These are phyloP conservation scores for Ictidomys tridecemlineatus DNA, from an alignment of 2,113 vertebrate genomes.

Conservation along the genomic window DNA sequence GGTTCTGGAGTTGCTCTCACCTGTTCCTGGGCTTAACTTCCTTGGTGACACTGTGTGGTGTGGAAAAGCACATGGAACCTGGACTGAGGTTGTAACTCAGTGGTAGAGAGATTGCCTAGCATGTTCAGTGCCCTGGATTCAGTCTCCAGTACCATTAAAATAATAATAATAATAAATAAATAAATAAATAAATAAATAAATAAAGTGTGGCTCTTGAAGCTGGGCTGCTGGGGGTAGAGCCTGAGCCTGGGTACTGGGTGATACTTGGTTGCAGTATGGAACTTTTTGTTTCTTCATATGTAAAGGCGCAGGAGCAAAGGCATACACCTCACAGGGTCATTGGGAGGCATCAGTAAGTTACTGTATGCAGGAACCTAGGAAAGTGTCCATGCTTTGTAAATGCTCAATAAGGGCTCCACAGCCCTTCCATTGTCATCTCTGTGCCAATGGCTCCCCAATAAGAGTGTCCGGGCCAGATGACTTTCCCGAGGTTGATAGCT, in stretches of 20 bases:
- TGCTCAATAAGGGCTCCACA: not conserved
- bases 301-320: not conserved
- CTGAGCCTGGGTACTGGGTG: not conserved
- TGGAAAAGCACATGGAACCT: not conserved
- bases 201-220: not conserved
- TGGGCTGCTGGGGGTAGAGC: not conserved
- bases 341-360: not conserved
- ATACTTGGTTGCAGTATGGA: not conserved
- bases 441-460: not conserved
- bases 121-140: no score
- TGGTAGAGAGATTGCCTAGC: no score
- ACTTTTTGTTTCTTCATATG: not conserved
- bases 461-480: not conserved
- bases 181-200: not conserved
- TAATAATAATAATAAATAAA: not conserved
- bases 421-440: not conserved
- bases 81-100: no score
- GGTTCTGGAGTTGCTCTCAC: not conserved
- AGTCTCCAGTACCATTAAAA: no score
- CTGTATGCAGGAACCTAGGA: not conserved
- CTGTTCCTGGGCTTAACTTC: not conserved
- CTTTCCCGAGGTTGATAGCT: not conserved
- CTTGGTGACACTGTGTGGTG: not conserved
- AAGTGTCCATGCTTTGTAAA: not conserved
- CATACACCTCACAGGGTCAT: not conserved